Conservation (phyloP, 2,888 invertebrate genomes). For the Melangyna quadrimaculata region DNA sequence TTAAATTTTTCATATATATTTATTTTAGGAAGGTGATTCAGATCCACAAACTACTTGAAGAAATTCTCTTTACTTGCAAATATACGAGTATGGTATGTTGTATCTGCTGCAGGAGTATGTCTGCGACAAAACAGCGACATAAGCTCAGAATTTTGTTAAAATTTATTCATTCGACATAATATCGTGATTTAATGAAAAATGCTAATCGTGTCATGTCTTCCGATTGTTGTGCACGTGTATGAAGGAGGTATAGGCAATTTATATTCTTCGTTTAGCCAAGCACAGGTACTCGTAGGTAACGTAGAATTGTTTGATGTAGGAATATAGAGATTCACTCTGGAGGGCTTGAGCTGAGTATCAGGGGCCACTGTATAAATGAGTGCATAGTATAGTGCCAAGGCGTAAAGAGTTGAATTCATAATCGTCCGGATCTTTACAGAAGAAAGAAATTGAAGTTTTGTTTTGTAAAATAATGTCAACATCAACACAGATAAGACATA, state of each 20-base stretch:
- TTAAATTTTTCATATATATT: too few species aligned
- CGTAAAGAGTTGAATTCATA: slow-evolving; percentile 13
- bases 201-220: slow-evolving; percentile 72
- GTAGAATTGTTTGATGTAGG: too few species aligned
- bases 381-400: background rate
- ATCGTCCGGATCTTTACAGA: slow-evolving; percentile 24
- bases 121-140: slow-evolving; percentile 38
- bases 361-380: background rate
- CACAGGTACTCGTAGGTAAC: background rate
- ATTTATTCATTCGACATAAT: slow-evolving; percentile 72
- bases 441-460: slow-evolving; percentile 24
- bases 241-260: slow-evolving; percentile 40
- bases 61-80: background rate
- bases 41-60: too few species aligned
- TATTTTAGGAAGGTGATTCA: too few species aligned
- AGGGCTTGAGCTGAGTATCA: background rate
- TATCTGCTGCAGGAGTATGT: background rate
- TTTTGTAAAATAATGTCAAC: slow-evolving; percentile 2
- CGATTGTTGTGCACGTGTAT: slow-evolving; percentile 71
- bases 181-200: slow-evolving; percentile 72
- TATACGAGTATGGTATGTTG: background rate
- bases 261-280: background rate
- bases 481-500: background rate
- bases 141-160: slow-evolving; percentile 60
- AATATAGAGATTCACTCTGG: background rate